Conservation (phyloP, 35 echinoderm and acorn worm genomes). For the Ptychodera flava region DNA sequence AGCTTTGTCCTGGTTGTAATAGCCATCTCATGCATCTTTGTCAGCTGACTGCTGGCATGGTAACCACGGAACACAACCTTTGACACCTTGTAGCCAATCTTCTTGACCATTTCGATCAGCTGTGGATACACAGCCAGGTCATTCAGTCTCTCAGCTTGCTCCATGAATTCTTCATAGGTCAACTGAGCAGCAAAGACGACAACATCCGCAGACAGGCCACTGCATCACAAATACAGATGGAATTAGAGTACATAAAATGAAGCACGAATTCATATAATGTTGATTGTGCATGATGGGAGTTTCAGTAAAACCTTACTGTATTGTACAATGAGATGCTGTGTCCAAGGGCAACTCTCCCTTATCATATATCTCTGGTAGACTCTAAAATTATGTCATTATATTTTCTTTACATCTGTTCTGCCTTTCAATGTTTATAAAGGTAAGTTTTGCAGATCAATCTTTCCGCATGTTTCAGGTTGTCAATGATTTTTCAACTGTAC, state of each 20-base stretch:
- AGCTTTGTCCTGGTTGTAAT: slow-evolving; percentile 10
- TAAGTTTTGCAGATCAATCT: too few species aligned
- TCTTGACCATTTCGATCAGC: slow-evolving; percentile 8
- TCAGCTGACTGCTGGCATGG: background rate
- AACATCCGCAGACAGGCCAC: slow-evolving; percentile 8
- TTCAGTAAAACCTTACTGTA: too few species aligned
- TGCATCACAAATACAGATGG: background rate
- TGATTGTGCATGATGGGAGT: too few species aligned
- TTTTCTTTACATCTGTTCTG: too few species aligned
- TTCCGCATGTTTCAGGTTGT: too few species aligned
- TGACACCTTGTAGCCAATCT: slow-evolving; percentile 11
- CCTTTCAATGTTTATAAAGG: too few species aligned
- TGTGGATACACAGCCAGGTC: background rate
- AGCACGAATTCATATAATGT: background rate
- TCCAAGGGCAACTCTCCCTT: too few species aligned
- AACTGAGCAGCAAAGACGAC: slow-evolving; percentile 5
- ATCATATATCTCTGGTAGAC: too few species aligned
- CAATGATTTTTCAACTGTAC: too few species aligned
- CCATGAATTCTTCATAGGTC: slow-evolving; percentile 20
- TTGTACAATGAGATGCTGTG: too few species aligned
- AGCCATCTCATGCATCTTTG: background rate
- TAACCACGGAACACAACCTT: slow-evolving; percentile 25
- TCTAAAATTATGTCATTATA: too few species aligned
- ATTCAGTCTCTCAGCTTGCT: background rate
- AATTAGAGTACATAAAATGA: background rate